Conservation (phyloP, 2,888 invertebrate species). For the Alloplasta piceator region DNA sequence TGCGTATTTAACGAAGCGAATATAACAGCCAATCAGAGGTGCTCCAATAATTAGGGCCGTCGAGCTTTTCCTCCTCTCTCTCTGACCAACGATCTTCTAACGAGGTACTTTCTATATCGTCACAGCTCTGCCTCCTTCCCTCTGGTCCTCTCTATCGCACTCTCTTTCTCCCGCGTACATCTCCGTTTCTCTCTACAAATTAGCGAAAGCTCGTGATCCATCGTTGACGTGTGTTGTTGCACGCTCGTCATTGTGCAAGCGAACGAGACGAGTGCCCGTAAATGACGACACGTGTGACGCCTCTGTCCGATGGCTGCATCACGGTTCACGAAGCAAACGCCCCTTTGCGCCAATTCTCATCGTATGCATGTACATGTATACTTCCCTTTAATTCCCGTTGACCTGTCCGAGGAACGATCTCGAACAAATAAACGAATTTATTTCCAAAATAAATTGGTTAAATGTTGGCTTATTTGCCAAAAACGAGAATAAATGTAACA, state of each 20-base stretch:
- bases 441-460: no score
- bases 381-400: not conserved
- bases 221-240: constrained; percentile 51
- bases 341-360: not conserved
- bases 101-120: constrained; percentile 72
- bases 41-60: constrained; percentile 72
- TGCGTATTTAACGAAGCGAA: constrained; percentile 65
- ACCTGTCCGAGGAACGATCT: no score
- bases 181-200: constrained; percentile 62
- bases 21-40: constrained; percentile 71
- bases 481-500: no score
- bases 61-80: constrained; percentile 53
- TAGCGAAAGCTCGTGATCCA: constrained; percentile 60
- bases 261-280: constrained; percentile 35
- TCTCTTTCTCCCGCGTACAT: constrained; percentile 29
- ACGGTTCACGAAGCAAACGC: constrained; percentile 47
- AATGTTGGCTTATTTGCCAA: no score
- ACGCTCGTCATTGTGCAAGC: constrained; percentile 35
- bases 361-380: not conserved
- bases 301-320: constrained; percentile 18
- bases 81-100: constrained; percentile 66
- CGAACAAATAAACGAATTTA: no score
- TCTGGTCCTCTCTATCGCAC: constrained; percentile 28
- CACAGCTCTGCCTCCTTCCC: constrained; percentile 25
- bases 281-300: constrained; percentile 41